A percentile compares a stretch with the other conserved stretches of the same genome.
phyloP scores from a whole-genome alignment of 1,140 invertebrate species.

The Zaprionus davidi region DNA sequence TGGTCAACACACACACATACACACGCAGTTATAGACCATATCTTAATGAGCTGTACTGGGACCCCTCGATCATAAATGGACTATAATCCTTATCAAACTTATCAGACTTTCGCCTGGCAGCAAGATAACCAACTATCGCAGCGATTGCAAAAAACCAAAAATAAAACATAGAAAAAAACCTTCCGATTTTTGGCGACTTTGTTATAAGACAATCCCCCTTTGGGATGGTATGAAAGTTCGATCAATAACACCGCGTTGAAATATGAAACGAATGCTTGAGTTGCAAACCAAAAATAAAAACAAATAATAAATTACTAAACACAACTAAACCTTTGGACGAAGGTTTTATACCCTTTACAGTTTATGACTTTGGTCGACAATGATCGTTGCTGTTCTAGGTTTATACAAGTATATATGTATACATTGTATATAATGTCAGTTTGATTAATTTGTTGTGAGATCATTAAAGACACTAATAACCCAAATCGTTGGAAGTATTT shows the following conservation, averaged over 20 bases:
- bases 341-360: not conserved
- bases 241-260: not conserved
- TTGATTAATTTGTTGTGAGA: not conserved
- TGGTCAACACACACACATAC: constrained; percentile 20
- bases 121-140: constrained; percentile 38
- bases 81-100: constrained; percentile 43
- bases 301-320: not conserved
- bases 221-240: not conserved
- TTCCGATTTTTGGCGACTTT: not conserved
- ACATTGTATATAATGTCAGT: not conserved
- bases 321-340: not conserved
- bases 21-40: not conserved
- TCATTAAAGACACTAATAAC: not conserved
- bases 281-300: not conserved
- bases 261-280: not conserved
- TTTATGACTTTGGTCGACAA: not conserved
- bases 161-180: not conserved
- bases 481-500: not conserved
- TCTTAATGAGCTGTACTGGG: constrained; percentile 16
- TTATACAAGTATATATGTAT: too few relatives aligned
- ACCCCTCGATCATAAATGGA: constrained; percentile 27
- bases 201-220: not conserved
- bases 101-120: constrained; percentile 41
- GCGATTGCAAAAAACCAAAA: not conserved
- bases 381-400: not conserved